These are phyloP conservation scores for Chouioia cunea DNA, from an alignment of 2,888 invertebrate species.

Conservation along the genomic window DNA sequence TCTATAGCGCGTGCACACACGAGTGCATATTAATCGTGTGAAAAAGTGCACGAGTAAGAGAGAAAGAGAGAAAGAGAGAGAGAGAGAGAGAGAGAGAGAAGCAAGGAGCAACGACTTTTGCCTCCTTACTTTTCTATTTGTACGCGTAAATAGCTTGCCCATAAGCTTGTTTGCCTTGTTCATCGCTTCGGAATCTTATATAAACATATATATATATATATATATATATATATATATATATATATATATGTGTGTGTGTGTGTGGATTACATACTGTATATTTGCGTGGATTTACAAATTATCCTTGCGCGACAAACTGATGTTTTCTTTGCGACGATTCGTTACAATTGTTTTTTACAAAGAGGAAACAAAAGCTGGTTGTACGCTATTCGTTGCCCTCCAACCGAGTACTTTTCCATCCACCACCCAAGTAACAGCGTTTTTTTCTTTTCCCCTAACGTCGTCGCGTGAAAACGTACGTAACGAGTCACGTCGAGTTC, in stretches of 20 bases:
- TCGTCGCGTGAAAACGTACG: too few relatives aligned
- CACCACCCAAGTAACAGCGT: neutral
- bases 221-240: too few relatives aligned
- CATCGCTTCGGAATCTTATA: too few relatives aligned
- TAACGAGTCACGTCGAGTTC: too few relatives aligned
- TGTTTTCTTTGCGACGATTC: neutral
- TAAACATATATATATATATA: too few relatives aligned
- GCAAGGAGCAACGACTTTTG: conserved; percentile 15
- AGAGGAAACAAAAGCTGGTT: too few relatives aligned
- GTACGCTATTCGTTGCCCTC: neutral
- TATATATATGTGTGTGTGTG: too few relatives aligned
- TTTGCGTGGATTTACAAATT: too few relatives aligned
- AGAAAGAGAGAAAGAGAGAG: conserved; percentile 50
- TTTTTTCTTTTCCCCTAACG: neutral
- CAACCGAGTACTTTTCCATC: conserved; percentile 5
- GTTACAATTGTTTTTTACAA: neutral
- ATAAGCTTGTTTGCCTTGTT: too few relatives aligned
- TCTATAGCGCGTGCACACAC: conserved; percentile 14
- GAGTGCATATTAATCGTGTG: conserved; percentile 52
- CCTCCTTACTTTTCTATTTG: neutral
- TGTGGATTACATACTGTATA: too few relatives aligned
- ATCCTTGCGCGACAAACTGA: too few relatives aligned
- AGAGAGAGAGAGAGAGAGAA: conserved; percentile 47
- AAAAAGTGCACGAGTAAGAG: conserved; percentile 48
- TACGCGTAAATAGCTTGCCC: too few relatives aligned